Evolutionary conservation across 2,888 invertebrate species (phyloP), one percentile per base, ranked within the genome.

Genomic region (Pediacus dermestoides): DNA sequence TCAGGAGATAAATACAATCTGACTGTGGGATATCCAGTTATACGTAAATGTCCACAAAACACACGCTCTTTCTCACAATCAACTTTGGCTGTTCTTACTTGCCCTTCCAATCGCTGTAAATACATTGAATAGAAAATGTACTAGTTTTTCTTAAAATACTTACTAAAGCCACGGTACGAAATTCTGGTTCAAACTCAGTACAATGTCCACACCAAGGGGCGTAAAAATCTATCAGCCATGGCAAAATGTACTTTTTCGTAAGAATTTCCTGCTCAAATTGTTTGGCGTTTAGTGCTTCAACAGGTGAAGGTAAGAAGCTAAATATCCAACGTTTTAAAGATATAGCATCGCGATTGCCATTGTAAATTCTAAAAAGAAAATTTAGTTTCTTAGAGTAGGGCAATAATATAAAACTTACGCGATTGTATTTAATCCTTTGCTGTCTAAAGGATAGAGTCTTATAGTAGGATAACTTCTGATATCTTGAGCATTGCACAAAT

Each of bases 381-480:
- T 36, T 39, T 68, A 4, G 16, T 34, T 8, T n/a, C 4, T 33
- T 23, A 22, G 16, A 30, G n/a, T 12, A 7, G 10, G 9, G 8
- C 32, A 32, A n/a, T 32, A 11, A 9, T 4, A 30, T 11, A 6
- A 35, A 41, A 71, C 75, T 69, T 66, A 77, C 76, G 70, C 70
- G 6, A 74, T 68, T 46, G 70, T 69, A 43, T 64, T 69, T 10
- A 74, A 52, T 30, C 75, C 76, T 40, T 68, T 68, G 40, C 69
- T 67, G 6, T 75, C 77, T 1, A 71, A 61, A 2, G 83, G 82
- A 67, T 82, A 86, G 13, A 85, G 61, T 34, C 82, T 70, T 39
- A 86, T 77, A 2, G 78, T 78, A 1, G 86, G 86, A 65, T 85
- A 86, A 30, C 77, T 75, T 8, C 68, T 65, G n/a, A 86, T 70